Evolutionary conservation across 2,797 vertebrate genomes (phyloP).

Genomic region (Rhodeus uyekii): DNA sequence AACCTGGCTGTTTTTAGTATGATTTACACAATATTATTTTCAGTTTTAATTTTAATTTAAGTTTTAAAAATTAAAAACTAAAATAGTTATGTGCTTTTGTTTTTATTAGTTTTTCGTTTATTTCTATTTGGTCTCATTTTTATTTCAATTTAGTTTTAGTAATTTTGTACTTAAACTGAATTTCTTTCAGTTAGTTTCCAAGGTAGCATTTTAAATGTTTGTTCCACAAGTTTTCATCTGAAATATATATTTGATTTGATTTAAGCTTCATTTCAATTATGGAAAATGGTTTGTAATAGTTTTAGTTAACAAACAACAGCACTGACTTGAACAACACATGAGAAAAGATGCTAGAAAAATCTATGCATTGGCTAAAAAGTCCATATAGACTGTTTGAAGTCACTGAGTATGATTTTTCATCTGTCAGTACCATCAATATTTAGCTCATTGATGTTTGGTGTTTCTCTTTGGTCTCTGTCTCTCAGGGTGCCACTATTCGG

Average conservation of each 20-base stretch:
- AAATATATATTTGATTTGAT: neutral
- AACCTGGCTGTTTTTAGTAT: neutral
- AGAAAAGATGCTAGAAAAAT: neutral
- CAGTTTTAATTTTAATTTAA: neutral
- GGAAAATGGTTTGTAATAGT: neutral
- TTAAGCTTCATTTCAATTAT: neutral
- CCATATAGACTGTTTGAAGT: neutral
- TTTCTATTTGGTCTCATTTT: neutral
- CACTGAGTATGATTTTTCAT: neutral
- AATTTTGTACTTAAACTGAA: neutral
- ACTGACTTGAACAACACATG: neutral
- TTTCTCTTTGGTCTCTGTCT: conserved; percentile 4
- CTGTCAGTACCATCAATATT: neutral
- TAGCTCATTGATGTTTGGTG: neutral
- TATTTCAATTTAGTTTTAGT: neutral
- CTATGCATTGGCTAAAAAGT: neutral
- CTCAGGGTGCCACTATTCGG: conserved; percentile 93
- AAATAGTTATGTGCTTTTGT: neutral
- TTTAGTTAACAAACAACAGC: neutral
- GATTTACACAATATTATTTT: neutral
- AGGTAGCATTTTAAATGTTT: neutral
- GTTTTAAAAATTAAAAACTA: neutral
- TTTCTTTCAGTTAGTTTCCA: neutral
- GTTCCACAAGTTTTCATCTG: neutral
- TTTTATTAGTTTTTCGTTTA: neutral